Conservation (phyloP, 2,113 vertebrate species). For the Aspiorhynchus laticeps region DNA sequence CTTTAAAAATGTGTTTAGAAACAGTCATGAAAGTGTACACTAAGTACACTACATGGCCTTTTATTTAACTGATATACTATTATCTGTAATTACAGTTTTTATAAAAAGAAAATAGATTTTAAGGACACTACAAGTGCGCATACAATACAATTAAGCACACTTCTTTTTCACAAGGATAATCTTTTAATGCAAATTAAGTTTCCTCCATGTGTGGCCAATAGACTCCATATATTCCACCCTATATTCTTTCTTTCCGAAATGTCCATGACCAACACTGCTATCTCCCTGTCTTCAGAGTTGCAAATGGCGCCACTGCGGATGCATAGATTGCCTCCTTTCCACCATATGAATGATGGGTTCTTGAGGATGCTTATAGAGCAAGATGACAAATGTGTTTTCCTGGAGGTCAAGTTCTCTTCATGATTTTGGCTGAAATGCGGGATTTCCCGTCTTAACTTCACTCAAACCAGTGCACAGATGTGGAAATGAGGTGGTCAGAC, state of each 20-base stretch:
- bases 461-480: constrained; percentile 15
- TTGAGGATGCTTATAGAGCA: neutral
- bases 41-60: neutral
- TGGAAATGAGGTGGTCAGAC: constrained; percentile 48
- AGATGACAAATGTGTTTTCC: constrained; percentile 2
- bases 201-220: neutral
- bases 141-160: neutral
- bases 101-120: neutral
- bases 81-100: neutral
- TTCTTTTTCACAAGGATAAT: neutral
- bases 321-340: constrained; percentile 9
- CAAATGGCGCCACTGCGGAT: neutral
- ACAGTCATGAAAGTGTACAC: neutral
- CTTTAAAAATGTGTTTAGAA: neutral
- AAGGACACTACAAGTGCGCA: neutral
- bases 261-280: neutral
- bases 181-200: neutral
- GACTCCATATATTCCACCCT: neutral
- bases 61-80: neutral
- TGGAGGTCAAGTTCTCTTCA: neutral
- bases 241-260: neutral
- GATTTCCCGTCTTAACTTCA: neutral
- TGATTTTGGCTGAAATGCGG: constrained; percentile 11
- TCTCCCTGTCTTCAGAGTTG: neutral
- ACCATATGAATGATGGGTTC: neutral